A percentile compares a stretch with the other conserved stretches of the same genome.
These are phyloP conservation scores for Muricea muricata DNA, from an alignment of 92 coral and sea anemone genomes.

Conservation along the genomic window DNA sequence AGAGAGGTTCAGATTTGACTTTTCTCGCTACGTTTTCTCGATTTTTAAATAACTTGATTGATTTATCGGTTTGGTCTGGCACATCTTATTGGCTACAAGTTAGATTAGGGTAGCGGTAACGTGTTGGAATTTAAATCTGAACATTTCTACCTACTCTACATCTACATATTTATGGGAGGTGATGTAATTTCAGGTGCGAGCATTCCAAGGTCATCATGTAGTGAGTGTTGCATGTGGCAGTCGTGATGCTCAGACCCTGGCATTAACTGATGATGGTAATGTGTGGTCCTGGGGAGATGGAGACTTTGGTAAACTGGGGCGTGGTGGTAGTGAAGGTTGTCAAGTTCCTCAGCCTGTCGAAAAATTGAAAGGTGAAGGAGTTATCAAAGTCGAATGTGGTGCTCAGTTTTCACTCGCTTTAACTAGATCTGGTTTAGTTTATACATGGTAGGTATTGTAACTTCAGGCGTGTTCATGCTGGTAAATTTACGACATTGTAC, in stretches of 20 bases:
- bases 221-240: conserved; percentile 97
- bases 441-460: conserved; percentile 87
- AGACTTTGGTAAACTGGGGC: conserved; percentile 98
- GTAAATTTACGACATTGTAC: too few species aligned
- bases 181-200: conserved; percentile 73
- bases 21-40: too few species aligned
- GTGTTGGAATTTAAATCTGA: too few species aligned
- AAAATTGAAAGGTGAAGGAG: conserved; percentile 89
- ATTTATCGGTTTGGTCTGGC: too few species aligned
- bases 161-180: neutral
- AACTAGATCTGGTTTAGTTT: conserved; percentile 86
- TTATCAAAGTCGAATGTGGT: conserved; percentile 93
- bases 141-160: too few species aligned
- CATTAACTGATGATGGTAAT: conserved; percentile 87
- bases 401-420: conserved; percentile 98
- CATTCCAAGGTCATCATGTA: conserved; percentile 79
- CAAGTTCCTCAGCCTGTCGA: conserved; percentile 97
- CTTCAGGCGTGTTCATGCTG: neutral
- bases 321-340: conserved; percentile 99
- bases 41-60: too few species aligned
- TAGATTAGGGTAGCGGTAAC: too few species aligned
- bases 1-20: too few species aligned
- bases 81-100: too few species aligned
- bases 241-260: conserved; percentile 99
- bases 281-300: conserved; percentile 99